A percentile compares a stretch with the other conserved stretches of the same genome.
phyloP scores from a whole-genome alignment of 2,113 vertebrate species.

The Mohoua ochrocephala region DNA sequence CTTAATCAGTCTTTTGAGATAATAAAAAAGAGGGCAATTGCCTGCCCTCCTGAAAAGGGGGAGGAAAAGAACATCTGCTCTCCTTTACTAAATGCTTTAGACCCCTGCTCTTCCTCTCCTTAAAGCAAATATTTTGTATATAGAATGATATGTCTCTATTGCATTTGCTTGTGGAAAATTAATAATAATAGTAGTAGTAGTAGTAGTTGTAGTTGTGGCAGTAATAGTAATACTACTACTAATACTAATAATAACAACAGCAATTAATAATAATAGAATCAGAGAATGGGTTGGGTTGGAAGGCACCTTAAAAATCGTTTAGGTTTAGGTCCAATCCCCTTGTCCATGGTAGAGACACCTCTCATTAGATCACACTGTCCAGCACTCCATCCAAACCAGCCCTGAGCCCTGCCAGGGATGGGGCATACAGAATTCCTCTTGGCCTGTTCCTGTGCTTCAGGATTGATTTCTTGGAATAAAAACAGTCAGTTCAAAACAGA shows the following conservation, averaged over 20 bases:
- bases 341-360: background rate
- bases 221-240: too few relatives aligned
- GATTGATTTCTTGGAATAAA: background rate
- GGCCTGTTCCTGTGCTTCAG: background rate
- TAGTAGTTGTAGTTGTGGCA: background rate
- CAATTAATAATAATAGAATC: background rate
- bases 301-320: background rate
- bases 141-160: background rate
- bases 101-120: background rate
- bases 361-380: background rate
- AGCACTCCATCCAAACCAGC: rapidly evolving
- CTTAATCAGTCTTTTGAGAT: background rate
- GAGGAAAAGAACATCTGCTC: background rate
- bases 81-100: background rate
- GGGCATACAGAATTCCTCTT: background rate
- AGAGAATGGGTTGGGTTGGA: background rate
- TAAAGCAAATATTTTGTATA: background rate
- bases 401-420: background rate
- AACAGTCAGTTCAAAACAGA: background rate
- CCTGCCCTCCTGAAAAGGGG: background rate
- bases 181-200: too few relatives aligned
- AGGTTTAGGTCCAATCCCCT: background rate
- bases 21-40: background rate
- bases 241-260: background rate
- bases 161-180: background rate